Evolutionary conservation across 2,113 vertebrate genomes (phyloP).

Genomic region (Mus musculus): DNA sequence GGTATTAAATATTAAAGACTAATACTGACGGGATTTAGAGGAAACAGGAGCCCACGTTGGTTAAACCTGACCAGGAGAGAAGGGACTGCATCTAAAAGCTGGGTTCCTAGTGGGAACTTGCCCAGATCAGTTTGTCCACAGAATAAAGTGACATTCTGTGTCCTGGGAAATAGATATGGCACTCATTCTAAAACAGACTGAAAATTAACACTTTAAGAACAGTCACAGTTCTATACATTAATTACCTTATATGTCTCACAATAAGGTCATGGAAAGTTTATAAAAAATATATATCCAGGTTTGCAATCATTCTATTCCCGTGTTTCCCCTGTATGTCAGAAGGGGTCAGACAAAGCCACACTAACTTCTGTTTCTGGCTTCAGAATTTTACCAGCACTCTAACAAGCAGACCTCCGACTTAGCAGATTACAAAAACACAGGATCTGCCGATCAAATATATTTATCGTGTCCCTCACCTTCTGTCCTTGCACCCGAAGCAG

Average conservation of each 20-base stretch:
- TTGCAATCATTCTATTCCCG: neutral
- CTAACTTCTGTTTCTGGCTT: neutral
- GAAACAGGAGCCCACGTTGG: neutral
- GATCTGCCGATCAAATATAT: neutral
- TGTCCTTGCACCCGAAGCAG: neutral
- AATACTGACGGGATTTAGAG: neutral
- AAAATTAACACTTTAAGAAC: neutral
- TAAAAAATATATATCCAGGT: neutral
- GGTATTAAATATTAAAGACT: neutral
- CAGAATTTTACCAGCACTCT: neutral
- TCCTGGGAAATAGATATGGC: neutral
- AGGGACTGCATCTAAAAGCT: neutral
- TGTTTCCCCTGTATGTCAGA: neutral
- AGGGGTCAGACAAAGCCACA: neutral
- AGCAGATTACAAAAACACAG: neutral
- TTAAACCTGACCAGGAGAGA: neutral
- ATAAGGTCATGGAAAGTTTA: neutral
- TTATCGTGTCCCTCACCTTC: neutral
- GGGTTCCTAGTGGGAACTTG: neutral
- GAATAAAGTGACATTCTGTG: slow-evolving; percentile 17
- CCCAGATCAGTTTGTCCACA: neutral
- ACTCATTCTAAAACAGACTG: neutral
- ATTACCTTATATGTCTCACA: neutral
- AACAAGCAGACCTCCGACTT: neutral
- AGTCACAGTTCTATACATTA: neutral